Evolutionary conservation across 53 echinoderm and acorn worm species (phyloP).

Genomic region (Apostichopus leukothele): DNA sequence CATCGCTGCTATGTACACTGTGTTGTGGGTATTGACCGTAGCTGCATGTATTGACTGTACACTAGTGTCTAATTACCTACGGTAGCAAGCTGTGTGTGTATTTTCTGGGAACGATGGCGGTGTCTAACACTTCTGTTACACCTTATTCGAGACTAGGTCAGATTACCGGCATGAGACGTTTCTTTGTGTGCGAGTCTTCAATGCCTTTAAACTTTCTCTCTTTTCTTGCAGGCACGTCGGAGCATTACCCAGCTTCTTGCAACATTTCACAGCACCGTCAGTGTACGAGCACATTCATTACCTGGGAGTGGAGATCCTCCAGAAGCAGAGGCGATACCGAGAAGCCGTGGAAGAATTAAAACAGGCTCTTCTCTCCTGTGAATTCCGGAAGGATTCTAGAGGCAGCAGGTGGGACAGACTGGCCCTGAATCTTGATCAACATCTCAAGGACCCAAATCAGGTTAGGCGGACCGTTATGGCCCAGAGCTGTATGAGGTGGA

Average conservation of each 20-base stretch:
- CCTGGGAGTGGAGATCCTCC: conserved; percentile 89
- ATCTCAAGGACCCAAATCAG: conserved; percentile 82
- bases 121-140: too few relatives aligned
- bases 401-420: conserved; percentile 94
- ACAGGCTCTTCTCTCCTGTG: conserved; percentile 58
- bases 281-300: conserved; percentile 73
- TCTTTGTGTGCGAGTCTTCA: too few relatives aligned
- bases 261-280: conserved; percentile 81
- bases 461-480: conserved; percentile 28
- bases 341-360: conserved; percentile 77
- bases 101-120: too few relatives aligned
- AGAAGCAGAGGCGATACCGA: conserved; percentile 81
- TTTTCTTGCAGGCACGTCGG: conserved; percentile 59
- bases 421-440: conserved; percentile 91
- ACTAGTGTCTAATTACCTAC: too few relatives aligned
- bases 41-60: too few relatives aligned
- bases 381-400: conserved; percentile 76
- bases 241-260: conserved; percentile 71
- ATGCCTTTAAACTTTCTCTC: too few relatives aligned
- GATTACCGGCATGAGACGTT: too few relatives aligned
- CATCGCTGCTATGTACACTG: too few relatives aligned
- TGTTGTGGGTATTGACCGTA: too few relatives aligned
- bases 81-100: too few relatives aligned
- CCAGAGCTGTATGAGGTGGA: too few relatives aligned
- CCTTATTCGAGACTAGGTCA: too few relatives aligned